Base-by-base conservation (phyloP, 30 jellyfish, hydroid and myxozoan species). In the Nemopilema nomurai region DNA sequence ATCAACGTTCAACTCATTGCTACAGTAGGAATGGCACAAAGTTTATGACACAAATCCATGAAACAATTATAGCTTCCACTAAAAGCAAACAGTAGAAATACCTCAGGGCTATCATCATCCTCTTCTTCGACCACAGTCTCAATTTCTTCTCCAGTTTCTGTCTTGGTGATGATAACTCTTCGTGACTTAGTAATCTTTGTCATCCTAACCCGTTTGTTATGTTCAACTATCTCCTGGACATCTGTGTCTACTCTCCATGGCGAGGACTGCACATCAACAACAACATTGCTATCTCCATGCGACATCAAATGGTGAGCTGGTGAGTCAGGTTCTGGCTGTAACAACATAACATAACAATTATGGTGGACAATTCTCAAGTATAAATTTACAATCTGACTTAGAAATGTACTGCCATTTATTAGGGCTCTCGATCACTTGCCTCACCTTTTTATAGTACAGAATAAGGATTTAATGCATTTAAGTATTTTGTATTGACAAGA, bases 61-160 rank as follows among this genome's bases (percentile, higher is more conserved):
- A 41, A 41, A 41, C 57, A 41, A 13, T 3, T 41, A 41, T 41
- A 41, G 6, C 57, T 41, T 41, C 57, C 13, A n/a, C n/a, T n/a
- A n/a, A n/a, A n/a, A n/a, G n/a, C n/a, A n/a, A n/a, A 63, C 17
- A 63, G 24, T 13, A 41, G 57, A 41, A 6, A 41, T 41, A 41
- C 57, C 57, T 74, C 87, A 22, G 92, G 92, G 41, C 49, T 49
- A 1, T 84, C 92, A 41, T 84, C 92, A 27, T 84, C 92, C 3
- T 84, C 92, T 49, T 74, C 87, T 22, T 72, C 92, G 8, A 84
- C 87, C 20, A 84, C 92, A 25, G 92, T 84, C 66, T 84, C 92
- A 32, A 84, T 32, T 63, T 84, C 92, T n/a, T 75, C 87, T 8
- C 92, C 92, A 62, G 74, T 86, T 1, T 81, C 87, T 1, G 92